These are phyloP conservation scores for Chloroclystis v-ata DNA, from an alignment of 2,888 invertebrate genomes.

Conservation along the genomic window DNA sequence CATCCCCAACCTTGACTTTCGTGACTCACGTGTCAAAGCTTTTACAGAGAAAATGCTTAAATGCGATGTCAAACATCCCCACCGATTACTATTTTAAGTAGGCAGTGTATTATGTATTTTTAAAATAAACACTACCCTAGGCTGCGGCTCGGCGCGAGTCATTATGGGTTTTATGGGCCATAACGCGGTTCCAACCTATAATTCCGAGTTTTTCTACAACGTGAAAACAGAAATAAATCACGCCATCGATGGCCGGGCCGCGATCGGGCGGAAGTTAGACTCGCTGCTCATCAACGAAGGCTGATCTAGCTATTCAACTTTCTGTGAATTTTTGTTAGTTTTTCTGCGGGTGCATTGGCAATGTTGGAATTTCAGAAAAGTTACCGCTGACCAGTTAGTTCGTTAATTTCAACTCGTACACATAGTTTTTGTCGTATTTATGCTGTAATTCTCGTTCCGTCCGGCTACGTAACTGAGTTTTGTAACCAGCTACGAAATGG, in stretches of 20 bases:
- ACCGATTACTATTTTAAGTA: conserved; percentile 20
- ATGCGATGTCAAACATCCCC: conserved; percentile 14
- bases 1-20: conserved; percentile 11
- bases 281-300: too few relatives aligned
- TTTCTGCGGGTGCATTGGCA: too few relatives aligned
- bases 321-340: too few relatives aligned
- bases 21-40: conserved; percentile 15
- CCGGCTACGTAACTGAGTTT: too few relatives aligned
- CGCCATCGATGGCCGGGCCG: conserved; percentile 40
- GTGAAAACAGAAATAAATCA: conserved; percentile 60
- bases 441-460: too few relatives aligned
- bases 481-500: too few relatives aligned
- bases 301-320: too few relatives aligned
- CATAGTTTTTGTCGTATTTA: too few relatives aligned
- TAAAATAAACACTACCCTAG: conserved; percentile 39
- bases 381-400: too few relatives aligned
- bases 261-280: conserved; percentile 18
- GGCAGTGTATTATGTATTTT: conserved; percentile 34
- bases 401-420: too few relatives aligned
- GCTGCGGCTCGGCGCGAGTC: conserved; percentile 37
- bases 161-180: conserved; percentile 54
- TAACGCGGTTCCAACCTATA: conserved; percentile 54
- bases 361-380: too few relatives aligned
- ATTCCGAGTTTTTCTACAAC: conserved; percentile 48
- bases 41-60: conserved; percentile 17